These are phyloP conservation scores for Poliocrania exsul DNA, from an alignment of 2,797 vertebrate genomes.

Conservation along the genomic window DNA sequence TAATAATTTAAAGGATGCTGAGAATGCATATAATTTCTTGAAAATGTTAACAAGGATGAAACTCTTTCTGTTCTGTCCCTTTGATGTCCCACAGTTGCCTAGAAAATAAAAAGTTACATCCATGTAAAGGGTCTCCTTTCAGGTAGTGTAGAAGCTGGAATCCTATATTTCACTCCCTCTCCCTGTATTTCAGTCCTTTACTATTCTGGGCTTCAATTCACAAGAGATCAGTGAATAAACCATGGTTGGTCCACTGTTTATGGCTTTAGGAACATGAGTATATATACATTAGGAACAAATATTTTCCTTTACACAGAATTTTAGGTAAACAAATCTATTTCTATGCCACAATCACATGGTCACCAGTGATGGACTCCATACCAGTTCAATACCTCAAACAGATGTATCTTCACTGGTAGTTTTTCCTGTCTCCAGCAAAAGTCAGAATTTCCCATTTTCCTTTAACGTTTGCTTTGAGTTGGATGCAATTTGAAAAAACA, in stretches of 20 bases:
- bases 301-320: background rate
- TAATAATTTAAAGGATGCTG: background rate
- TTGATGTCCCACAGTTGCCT: background rate
- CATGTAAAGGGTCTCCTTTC: background rate
- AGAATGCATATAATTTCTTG: background rate
- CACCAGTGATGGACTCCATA: background rate
- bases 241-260: background rate
- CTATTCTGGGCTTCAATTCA: background rate
- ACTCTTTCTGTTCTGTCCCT: background rate
- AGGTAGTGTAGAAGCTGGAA: background rate
- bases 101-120: background rate
- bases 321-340: background rate
- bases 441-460: background rate
- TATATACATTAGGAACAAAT: background rate
- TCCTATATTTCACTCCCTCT: background rate
- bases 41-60: background rate
- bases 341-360: background rate
- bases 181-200: background rate
- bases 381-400: background rate
- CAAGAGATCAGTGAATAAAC: background rate
- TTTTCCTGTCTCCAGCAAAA: background rate
- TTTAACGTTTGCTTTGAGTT: background rate
- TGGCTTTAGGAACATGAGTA: no score
- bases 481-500: background rate
- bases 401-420: fast-evolving